A percentile compares a stretch with the other conserved stretches of the same genome.
Evolutionary conservation across 1,140 invertebrate species (phyloP).

Genomic region (Cyclina sinensis): DNA sequence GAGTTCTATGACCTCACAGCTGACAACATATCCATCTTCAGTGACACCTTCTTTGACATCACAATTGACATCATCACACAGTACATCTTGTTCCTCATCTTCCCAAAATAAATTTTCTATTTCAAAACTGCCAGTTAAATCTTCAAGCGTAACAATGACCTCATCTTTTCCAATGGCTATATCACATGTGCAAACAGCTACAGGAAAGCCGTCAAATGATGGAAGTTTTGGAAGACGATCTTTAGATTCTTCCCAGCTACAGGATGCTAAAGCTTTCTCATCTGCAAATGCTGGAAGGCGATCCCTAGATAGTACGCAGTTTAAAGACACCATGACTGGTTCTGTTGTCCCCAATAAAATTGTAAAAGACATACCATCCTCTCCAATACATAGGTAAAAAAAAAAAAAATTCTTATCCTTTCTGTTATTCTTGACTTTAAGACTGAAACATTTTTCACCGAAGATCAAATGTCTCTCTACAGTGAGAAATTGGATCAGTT

Average conservation of each 20-base stretch:
- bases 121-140: slow-evolving; percentile 23
- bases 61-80: slow-evolving; percentile 6
- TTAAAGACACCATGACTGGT: slow-evolving; percentile 8
- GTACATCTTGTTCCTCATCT: background rate
- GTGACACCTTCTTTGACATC: slow-evolving; percentile 17
- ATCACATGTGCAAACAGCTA: background rate
- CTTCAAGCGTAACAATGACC: background rate
- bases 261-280: background rate
- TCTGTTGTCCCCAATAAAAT: background rate
- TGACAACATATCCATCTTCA: background rate
- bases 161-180: background rate
- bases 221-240: background rate
- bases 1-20: background rate
- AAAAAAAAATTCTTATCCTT: no score
- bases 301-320: slow-evolving; percentile 6
- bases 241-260: background rate
- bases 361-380: slow-evolving; percentile 41
- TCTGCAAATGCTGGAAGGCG: background rate
- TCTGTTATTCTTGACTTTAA: no score
- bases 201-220: background rate
- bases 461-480: no score
- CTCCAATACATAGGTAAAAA: slow-evolving; percentile 58
- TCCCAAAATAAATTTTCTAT: background rate
- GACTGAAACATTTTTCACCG: no score
- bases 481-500: no score